Conservation (phyloP, 2,888 invertebrate species). For the Noctua janthe region DNA sequence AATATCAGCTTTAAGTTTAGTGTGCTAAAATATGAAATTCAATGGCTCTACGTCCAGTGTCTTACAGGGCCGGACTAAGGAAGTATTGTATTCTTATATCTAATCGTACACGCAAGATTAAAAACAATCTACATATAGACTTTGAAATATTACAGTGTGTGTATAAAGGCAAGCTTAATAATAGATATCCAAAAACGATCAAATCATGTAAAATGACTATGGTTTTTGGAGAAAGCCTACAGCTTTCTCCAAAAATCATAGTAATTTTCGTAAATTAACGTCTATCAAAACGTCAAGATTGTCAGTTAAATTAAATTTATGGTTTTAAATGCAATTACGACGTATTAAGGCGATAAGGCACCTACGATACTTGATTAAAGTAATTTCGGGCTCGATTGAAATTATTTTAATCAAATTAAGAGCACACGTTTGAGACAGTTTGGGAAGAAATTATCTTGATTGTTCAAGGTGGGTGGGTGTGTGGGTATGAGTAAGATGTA, state of each 20-base stretch:
- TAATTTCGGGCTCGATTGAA: conserved; percentile 44
- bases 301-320: conserved; percentile 25
- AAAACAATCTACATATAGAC: not conserved
- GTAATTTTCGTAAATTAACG: conserved; percentile 31
- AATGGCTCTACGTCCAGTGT: not conserved
- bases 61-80: conserved; percentile 29
- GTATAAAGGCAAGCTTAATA: not conserved
- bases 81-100: not conserved
- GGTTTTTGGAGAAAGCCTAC: too few relatives aligned
- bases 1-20: conserved; percentile 4
- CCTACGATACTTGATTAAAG: conserved; percentile 50
- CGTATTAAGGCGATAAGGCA: conserved; percentile 9
- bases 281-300: conserved; percentile 23
- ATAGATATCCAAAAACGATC: not conserved
- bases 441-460: conserved; percentile 48
- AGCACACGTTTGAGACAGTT: conserved; percentile 42
- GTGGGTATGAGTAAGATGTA: not conserved
- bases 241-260: conserved; percentile 1
- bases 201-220: not conserved
- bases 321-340: conserved; percentile 31
- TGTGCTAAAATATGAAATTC: conserved; percentile 17
- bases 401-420: conserved; percentile 56
- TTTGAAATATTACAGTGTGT: not conserved
- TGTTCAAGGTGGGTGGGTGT: conserved; percentile 24
- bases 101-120: not conserved